These are phyloP conservation scores for Champsocephalus esox DNA, from an alignment of 2,797 vertebrate genomes.

Conservation along the genomic window DNA sequence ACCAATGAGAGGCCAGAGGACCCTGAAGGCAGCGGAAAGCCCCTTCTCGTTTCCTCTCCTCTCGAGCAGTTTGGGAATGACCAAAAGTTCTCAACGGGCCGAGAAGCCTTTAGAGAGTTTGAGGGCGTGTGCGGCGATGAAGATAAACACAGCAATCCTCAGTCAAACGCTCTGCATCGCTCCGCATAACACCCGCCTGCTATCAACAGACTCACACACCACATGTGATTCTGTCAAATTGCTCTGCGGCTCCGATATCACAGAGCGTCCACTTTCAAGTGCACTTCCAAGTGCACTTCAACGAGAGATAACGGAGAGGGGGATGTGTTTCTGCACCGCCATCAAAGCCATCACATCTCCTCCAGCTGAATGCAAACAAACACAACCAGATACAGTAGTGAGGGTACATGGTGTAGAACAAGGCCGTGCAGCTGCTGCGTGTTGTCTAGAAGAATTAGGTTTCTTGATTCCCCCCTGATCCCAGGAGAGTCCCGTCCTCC, in stretches of 20 bases:
- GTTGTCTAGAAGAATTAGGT: slow-evolving; percentile 74
- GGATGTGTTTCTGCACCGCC: slow-evolving; percentile 66
- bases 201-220: slow-evolving; percentile 57
- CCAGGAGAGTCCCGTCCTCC: slow-evolving; percentile 63
- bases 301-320: slow-evolving; percentile 63
- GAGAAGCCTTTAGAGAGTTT: slow-evolving; percentile 36
- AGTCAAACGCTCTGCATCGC: slow-evolving; percentile 54
- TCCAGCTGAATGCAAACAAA: slow-evolving; percentile 68
- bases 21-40: not conserved
- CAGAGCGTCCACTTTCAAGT: slow-evolving; percentile 59
- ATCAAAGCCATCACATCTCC: slow-evolving; percentile 71
- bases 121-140: slow-evolving; percentile 26
- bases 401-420: slow-evolving; percentile 60
- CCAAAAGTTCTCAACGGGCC: slow-evolving; percentile 45
- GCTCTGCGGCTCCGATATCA: slow-evolving; percentile 60
- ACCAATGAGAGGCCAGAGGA: not conserved
- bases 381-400: slow-evolving; percentile 20
- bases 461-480: slow-evolving; percentile 63
- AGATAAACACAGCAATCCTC: slow-evolving; percentile 58
- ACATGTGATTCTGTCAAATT: slow-evolving; percentile 69
- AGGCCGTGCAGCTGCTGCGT: slow-evolving; percentile 53
- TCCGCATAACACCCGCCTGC: slow-evolving; percentile 20
- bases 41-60: slow-evolving; percentile 8
- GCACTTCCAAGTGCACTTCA: slow-evolving; percentile 55
- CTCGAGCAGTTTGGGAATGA: slow-evolving; percentile 16